Evolutionary conservation across 2,113 vertebrate species (phyloP), one percentile per base, ranked within the genome.

Genomic region (Potamarius usumacintae): DNA sequence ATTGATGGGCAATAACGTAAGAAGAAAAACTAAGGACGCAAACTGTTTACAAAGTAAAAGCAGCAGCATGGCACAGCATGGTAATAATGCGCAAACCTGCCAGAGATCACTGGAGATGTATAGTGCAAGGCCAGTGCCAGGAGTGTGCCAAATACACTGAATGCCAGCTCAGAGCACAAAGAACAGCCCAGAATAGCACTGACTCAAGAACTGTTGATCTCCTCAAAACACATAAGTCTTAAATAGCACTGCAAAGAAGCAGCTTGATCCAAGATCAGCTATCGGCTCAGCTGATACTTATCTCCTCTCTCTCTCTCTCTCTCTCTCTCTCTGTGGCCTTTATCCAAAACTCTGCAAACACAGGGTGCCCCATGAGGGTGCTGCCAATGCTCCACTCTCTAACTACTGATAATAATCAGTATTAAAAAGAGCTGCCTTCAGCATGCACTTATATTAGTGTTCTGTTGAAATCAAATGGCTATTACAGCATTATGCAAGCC

Each of bases 401-500:
- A 90, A 88, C 71, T 86, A 69, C 72, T 86, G 84, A 88, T 88
- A 83, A 85, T 88, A 55, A 86, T 72, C 76, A 48, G 69, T 62
- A 83, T 82, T 90, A 86, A 82, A 88, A 53, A 82, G 30, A 12
- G 58, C 87, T 83, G 65, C 79, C 83, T 82, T 85, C 48, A 85
- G 18, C 30, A 77, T 85, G 34, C 27, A 76, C 84, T 81, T 83
- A 74, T 83, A 88, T 83, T 84, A 86, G 5, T 27, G 11, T 74
- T 86, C 57, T 50, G 63, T 52, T 50, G 81, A 88, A 88, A 87
- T 86, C 77, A 82, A 90, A 83, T 81, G 67, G 30, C 71, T 85
- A 79, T 86, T 83, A 58, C 55, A 81, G 55, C 50, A 58, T 63
- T 42, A 42, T 67, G 14, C 72, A 53, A 77, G 42, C 22, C 65